Percentiles rank a stretch among this genome's conserved stretches.
These are phyloP conservation scores for Zaprionus tsacasi DNA, from an alignment of 1,140 invertebrate genomes.

Conservation along the genomic window DNA sequence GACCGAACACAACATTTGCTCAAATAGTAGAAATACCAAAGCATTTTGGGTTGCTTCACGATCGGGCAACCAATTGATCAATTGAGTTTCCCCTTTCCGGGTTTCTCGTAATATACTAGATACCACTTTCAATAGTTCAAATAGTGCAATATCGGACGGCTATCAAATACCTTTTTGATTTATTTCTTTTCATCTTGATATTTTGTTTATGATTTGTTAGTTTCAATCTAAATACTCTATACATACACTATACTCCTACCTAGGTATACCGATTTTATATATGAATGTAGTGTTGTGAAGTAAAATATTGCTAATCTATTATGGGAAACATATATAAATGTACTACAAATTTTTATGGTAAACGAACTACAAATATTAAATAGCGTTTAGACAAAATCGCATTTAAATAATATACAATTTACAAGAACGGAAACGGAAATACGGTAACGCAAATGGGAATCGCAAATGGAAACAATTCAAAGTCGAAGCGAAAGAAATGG, in stretches of 20 bases:
- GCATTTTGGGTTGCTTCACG: slow-evolving; percentile 23
- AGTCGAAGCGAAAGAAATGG: slow-evolving; percentile 18
- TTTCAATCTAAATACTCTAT: slow-evolving; percentile 20
- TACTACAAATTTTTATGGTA: slow-evolving; percentile 74
- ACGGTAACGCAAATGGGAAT: not conserved
- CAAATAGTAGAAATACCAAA: slow-evolving; percentile 54
- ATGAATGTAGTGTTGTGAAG: slow-evolving; percentile 80
- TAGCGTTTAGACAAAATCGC: slow-evolving; percentile 70
- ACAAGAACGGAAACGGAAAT: slow-evolving; percentile 19
- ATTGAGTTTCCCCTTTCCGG: not conserved
- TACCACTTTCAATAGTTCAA: slow-evolving; percentile 1
- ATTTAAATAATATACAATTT: slow-evolving; percentile 66
- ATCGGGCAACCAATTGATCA: not conserved
- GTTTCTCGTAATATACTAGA: not conserved
- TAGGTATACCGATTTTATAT: slow-evolving; percentile 75
- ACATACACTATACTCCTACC: slow-evolving; percentile 50
- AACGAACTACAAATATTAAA: slow-evolving; percentile 80
- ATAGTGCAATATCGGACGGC: not conserved
- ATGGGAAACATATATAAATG: slow-evolving; percentile 67
- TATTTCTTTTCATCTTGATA: slow-evolving; percentile 9
- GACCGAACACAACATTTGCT: slow-evolving; percentile 53
- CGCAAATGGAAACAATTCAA: slow-evolving; percentile 8
- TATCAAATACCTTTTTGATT: slow-evolving; percentile 9
- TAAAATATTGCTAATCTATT: slow-evolving; percentile 51
- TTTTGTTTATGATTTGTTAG: not conserved